Conservation (phyloP, 2,113 vertebrate genomes). For the Philantomba maxwellii region DNA sequence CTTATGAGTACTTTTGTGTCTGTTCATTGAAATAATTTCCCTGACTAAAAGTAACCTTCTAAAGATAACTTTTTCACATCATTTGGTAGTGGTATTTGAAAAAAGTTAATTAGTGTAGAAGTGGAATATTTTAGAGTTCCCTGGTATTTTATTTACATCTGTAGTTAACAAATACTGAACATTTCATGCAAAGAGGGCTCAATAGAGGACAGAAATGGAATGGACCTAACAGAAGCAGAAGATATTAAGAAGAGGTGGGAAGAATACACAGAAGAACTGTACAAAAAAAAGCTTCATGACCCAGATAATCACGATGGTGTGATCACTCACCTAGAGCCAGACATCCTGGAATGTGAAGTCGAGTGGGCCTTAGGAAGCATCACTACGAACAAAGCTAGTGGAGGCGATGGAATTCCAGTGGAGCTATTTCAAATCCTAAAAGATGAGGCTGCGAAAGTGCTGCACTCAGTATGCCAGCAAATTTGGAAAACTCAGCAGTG, state of each 20-base stretch:
- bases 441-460: background rate
- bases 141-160: background rate
- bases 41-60: background rate
- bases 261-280: background rate
- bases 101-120: background rate
- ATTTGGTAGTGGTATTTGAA: background rate
- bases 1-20: background rate
- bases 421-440: background rate
- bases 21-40: background rate
- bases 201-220: background rate
- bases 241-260: background rate
- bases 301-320: rapidly evolving
- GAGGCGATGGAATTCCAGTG: background rate
- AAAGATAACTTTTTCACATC: background rate
- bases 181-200: background rate
- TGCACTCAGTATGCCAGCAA: background rate
- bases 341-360: background rate
- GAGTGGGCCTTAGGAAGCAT: background rate
- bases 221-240: background rate
- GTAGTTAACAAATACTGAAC: background rate
- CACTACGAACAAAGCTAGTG: background rate
- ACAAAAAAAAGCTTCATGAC: background rate
- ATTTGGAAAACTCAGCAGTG: background rate
- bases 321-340: background rate
- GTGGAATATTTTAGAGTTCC: background rate